These are phyloP conservation scores for Tholera decimalis DNA, from an alignment of 2,888 invertebrate genomes.

Conservation along the genomic window DNA sequence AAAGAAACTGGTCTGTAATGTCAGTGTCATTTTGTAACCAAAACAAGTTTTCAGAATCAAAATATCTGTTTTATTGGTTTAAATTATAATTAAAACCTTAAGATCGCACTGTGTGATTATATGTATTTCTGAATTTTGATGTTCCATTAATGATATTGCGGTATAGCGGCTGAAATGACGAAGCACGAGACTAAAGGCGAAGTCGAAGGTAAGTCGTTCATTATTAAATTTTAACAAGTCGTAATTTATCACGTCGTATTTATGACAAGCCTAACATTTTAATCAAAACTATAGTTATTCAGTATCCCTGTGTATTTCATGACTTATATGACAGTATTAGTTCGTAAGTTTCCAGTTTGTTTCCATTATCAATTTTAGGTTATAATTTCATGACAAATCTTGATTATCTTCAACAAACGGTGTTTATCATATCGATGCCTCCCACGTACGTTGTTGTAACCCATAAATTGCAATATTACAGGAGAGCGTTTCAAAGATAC, in stretches of 20 bases:
- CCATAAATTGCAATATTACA: no score
- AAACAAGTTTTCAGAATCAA: conserved; percentile 33
- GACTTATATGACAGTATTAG: neutral
- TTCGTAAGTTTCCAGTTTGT: neutral
- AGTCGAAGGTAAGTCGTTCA: conserved; percentile 71
- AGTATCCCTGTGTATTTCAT: neutral
- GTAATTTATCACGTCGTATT: neutral
- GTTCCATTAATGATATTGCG: conserved; percentile 19
- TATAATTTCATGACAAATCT: conserved; percentile 29
- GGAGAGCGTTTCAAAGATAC: no score
- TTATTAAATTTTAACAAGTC: neutral
- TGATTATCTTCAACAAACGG: neutral
- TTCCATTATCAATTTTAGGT: conserved; percentile 37
- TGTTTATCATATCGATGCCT: neutral
- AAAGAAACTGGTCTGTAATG: conserved; percentile 10
- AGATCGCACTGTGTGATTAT: neutral
- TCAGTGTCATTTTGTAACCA: conserved; percentile 45
- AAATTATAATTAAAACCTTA: neutral
- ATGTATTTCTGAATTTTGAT: conserved; percentile 5
- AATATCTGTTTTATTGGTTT: conserved; percentile 11
- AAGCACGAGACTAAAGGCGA: conserved; percentile 67
- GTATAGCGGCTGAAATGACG: conserved; percentile 61
- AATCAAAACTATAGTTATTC: neutral
- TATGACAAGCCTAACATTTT: neutral
- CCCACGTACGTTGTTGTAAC: no score